These are phyloP conservation scores for Colossoma macropomum DNA, from an alignment of 2,113 vertebrate species.

Conservation along the genomic window DNA sequence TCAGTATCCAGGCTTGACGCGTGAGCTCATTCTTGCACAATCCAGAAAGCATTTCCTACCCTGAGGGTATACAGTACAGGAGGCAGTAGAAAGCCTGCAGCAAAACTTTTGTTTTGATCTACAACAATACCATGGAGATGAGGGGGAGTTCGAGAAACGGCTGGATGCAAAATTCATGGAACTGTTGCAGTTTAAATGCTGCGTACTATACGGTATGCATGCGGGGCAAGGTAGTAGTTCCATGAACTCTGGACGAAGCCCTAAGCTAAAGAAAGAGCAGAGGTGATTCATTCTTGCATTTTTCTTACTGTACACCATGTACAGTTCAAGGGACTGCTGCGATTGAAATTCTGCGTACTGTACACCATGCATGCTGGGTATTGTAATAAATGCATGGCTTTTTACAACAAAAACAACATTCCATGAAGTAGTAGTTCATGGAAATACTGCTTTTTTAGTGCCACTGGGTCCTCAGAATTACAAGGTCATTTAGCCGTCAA, in stretches of 20 bases:
- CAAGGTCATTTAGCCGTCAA: no score
- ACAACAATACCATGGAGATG: neutral
- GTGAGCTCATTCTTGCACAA: conserved; percentile 24
- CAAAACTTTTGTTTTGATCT: neutral
- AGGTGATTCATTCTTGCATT: neutral
- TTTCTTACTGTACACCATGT: neutral
- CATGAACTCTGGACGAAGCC: neutral
- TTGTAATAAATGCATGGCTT: no score
- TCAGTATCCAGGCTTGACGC: conserved; percentile 10
- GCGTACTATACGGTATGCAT: no score
- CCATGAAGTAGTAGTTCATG: no score
- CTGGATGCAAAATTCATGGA: neutral
- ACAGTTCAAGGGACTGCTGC: no score
- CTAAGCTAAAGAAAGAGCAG: neutral
- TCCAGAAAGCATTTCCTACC: conserved; percentile 14
- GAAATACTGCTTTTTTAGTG: no score
- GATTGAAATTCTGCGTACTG: no score
- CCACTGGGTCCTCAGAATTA: no score
- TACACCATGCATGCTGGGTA: no score
- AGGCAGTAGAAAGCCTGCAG: neutral
- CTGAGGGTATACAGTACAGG: neutral
- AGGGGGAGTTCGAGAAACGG: neutral
- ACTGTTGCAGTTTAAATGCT: neutral
- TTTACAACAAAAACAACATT: no score
- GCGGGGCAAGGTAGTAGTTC: neutral